Evolutionary conservation across 2,797 vertebrate genomes (phyloP).

Genomic region (Notolepis coatsorum): DNA sequence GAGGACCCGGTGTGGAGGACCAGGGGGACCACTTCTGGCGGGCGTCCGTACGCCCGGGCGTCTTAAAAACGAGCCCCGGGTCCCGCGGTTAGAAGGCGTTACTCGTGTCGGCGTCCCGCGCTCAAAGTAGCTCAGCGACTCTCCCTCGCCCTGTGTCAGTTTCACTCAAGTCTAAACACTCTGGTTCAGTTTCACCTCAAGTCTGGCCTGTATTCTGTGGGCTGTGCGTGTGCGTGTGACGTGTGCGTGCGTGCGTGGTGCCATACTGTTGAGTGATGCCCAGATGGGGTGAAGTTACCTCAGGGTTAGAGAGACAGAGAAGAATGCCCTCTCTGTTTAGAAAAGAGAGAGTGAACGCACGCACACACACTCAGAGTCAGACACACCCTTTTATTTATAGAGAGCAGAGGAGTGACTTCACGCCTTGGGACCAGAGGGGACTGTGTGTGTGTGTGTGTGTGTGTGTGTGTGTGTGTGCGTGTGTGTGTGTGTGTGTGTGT

Average conservation of each 20-base stretch:
- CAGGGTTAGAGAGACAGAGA: constrained; percentile 52
- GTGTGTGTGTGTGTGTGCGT: neutral
- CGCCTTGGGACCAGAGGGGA: constrained; percentile 63
- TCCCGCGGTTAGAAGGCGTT: no score
- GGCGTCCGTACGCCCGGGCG: no score
- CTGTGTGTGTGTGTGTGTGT: constrained; percentile 14
- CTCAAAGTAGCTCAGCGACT: neutral
- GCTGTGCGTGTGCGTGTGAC: neutral
- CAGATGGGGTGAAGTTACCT: constrained; percentile 69
- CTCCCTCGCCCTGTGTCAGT: neutral
- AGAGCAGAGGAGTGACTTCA: no score
- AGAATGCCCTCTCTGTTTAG: constrained; percentile 74
- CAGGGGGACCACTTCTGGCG: no score
- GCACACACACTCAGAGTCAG: constrained; percentile 28
- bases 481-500: constrained; percentile 13
- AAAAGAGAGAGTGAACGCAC: constrained; percentile 21
- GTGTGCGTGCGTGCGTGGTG: neutral
- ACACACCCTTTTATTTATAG: constrained; percentile 37
- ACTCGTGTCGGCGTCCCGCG: neutral
- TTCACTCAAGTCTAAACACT: neutral
- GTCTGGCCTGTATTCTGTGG: neutral
- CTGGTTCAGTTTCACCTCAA: neutral
- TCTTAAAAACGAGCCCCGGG: no score
- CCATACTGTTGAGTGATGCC: constrained; percentile 50
- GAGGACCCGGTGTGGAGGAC: no score